Evolutionary conservation across 2,888 invertebrate species (phyloP).

Genomic region (Anoplius nigerrimus): DNA sequence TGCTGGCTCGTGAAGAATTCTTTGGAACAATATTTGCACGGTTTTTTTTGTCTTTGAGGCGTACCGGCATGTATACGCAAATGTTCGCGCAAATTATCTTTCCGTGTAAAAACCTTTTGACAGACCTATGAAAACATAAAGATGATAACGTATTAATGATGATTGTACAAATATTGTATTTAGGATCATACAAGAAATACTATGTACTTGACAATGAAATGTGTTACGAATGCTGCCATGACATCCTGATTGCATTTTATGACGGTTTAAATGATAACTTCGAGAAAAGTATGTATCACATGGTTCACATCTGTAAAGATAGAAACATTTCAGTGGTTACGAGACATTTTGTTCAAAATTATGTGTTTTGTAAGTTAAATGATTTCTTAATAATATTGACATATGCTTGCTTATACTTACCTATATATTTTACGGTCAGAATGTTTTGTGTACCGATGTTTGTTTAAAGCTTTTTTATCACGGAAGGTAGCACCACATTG

Average conservation of each 20-base stretch:
- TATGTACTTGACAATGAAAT: conserved; percentile 77
- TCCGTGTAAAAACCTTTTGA: conserved; percentile 79
- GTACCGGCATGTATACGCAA: conserved; percentile 82
- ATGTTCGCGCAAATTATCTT: conserved; percentile 85
- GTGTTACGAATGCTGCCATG: conserved; percentile 76
- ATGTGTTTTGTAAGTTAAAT: background rate
- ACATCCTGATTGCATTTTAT: conserved; percentile 77
- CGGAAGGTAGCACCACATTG: conserved; percentile 83
- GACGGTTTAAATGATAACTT: conserved; percentile 77
- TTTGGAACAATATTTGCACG: conserved; percentile 81
- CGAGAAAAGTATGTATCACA: conserved; percentile 77
- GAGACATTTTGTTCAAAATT: background rate
- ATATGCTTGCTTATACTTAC: conserved; percentile 38
- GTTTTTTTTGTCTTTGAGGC: conserved; percentile 77
- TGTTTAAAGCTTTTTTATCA: conserved; percentile 78
- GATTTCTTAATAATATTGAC: background rate
- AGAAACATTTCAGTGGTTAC: background rate
- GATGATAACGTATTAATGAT: conserved; percentile 11
- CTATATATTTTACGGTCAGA: conserved; percentile 75
- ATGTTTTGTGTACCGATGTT: conserved; percentile 80
- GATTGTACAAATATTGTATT: background rate
- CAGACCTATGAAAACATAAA: conserved; percentile 74
- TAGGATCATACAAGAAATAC: background rate
- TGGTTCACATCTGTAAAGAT: conserved; percentile 69
- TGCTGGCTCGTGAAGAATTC: conserved; percentile 77